Conservation (phyloP, 2,888 invertebrate species). For the Chesias legatella region DNA sequence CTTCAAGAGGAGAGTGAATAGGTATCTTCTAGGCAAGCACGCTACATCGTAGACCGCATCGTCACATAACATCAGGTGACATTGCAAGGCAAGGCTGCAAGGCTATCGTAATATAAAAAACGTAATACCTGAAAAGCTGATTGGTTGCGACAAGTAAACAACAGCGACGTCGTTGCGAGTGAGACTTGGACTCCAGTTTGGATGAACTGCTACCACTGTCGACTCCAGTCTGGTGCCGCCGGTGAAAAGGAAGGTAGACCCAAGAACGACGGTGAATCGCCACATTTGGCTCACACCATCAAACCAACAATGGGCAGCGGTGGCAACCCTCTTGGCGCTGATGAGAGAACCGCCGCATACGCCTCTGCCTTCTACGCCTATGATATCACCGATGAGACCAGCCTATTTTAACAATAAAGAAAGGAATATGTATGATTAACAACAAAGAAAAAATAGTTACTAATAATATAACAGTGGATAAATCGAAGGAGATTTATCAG, state of each 20-base stretch:
- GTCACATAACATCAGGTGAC: too few relatives aligned
- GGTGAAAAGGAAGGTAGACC: conserved; percentile 42
- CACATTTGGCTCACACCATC: conserved; percentile 49
- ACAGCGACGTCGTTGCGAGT: conserved; percentile 51
- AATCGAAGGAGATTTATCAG: too few relatives aligned
- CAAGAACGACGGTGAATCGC: conserved; percentile 49
- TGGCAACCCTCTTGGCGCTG: conserved; percentile 33
- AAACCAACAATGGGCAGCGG: conserved; percentile 56
- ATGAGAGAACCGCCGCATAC: conserved; percentile 56
- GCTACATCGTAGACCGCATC: too few relatives aligned
- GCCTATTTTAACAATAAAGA: conserved; percentile 30
- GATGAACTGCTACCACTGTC: conserved; percentile 41
- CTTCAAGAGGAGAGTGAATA: too few relatives aligned
- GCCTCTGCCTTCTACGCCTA: conserved; percentile 26
- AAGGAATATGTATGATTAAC: too few relatives aligned
- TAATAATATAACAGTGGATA: too few relatives aligned
- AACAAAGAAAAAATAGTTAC: too few relatives aligned
- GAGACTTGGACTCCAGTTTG: conserved; percentile 39
- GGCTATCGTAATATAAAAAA: too few relatives aligned
- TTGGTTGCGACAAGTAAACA: conserved; percentile 37
- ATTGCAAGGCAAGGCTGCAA: too few relatives aligned
- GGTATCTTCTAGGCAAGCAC: too few relatives aligned
- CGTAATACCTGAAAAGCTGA: conserved; percentile 37
- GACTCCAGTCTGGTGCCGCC: conserved; percentile 48
- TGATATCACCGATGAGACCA: conserved; percentile 34